Percentiles rank a stretch among this genome's conserved stretches.
phyloP scores from a whole-genome alignment of 2,797 vertebrate species.

The Danio jaintianensis region DNA sequence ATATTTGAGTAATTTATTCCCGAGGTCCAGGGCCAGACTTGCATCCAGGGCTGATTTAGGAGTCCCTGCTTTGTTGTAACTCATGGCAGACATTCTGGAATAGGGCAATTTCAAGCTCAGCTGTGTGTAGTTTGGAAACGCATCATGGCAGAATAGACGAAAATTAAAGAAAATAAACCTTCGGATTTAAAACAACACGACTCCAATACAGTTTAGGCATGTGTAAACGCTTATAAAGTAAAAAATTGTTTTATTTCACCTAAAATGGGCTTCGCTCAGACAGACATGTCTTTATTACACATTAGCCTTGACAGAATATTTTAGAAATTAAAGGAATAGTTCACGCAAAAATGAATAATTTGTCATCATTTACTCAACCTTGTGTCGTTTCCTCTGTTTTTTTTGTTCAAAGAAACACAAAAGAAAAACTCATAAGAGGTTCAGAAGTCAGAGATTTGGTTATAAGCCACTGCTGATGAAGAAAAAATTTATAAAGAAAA shows the following conservation, averaged over 20 bases:
- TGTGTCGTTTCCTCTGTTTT: not conserved
- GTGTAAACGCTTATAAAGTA: constrained; percentile 44
- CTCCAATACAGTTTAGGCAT: constrained; percentile 49
- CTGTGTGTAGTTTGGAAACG: constrained; percentile 57
- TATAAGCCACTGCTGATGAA: not conserved
- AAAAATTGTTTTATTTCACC: constrained; percentile 25
- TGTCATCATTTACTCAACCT: not conserved
- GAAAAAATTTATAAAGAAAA: not conserved
- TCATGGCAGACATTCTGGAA: constrained; percentile 55
- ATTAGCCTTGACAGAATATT: constrained; percentile 29
- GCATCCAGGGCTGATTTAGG: constrained; percentile 58
- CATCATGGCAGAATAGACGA: constrained; percentile 43
- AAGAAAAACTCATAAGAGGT: not conserved
- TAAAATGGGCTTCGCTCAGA: constrained; percentile 37
- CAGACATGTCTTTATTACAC: constrained; percentile 35
- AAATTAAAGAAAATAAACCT: constrained; percentile 52
- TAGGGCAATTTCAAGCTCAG: constrained; percentile 52
- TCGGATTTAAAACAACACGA: constrained; percentile 41
- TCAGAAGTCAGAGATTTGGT: not conserved
- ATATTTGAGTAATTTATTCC: constrained; percentile 58
- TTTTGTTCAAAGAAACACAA: not conserved
- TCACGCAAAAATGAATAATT: not conserved
- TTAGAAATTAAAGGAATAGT: not conserved
- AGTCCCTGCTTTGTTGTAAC: constrained; percentile 59
- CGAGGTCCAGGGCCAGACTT: constrained; percentile 37